These are phyloP conservation scores for Euglossa dilemma DNA, from an alignment of 1,140 invertebrate species.

Conservation along the genomic window DNA sequence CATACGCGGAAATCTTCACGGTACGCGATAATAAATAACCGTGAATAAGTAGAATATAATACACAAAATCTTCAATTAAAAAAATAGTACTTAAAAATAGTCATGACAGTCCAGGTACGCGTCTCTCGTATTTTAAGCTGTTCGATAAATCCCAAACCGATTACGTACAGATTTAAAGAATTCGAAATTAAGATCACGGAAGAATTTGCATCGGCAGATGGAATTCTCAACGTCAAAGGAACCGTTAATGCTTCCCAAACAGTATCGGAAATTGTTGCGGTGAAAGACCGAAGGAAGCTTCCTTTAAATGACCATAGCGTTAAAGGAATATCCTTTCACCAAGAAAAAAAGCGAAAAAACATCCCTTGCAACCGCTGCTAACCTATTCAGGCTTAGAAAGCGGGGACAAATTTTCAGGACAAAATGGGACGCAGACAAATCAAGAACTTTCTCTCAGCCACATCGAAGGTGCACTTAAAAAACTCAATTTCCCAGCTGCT, in stretches of 20 bases:
- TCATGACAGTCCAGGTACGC: too few species aligned
- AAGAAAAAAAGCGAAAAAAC: not conserved
- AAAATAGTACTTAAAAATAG: too few species aligned
- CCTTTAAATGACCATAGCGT: not conserved
- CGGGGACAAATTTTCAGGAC: not conserved
- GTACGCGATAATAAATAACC: too few species aligned
- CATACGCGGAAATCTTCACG: too few species aligned
- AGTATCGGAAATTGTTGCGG: not conserved
- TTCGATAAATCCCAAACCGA: too few species aligned
- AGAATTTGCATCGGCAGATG: too few species aligned
- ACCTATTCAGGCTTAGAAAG: not conserved
- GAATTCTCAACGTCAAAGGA: not conserved
- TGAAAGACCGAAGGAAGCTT: not conserved
- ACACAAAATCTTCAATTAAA: too few species aligned
- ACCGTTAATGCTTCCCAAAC: not conserved
- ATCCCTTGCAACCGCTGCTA: not conserved
- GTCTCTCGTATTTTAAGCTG: too few species aligned
- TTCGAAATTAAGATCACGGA: too few species aligned
- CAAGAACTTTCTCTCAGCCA: not conserved
- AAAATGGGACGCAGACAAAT: not conserved
- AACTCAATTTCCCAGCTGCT: slow-evolving; percentile 20
- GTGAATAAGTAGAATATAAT: too few species aligned
- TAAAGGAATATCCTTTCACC: not conserved
- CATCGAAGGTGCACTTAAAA: slow-evolving; percentile 14
- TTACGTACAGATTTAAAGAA: too few species aligned